Evolutionary conservation across 2,797 vertebrate genomes (phyloP).

Genomic region (Ibycter americanus): DNA sequence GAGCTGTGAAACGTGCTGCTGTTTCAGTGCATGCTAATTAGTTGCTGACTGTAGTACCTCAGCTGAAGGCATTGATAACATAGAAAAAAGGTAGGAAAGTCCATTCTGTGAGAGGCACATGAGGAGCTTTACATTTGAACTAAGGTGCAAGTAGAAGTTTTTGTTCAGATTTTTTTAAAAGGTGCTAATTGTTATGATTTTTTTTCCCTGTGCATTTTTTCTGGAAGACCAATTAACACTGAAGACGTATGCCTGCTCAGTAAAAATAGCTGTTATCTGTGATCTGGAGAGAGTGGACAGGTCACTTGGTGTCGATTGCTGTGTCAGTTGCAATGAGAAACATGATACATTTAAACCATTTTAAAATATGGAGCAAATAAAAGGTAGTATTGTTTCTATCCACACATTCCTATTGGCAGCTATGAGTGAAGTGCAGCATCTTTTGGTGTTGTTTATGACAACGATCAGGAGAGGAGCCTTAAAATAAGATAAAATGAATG

Average conservation of each 20-base stretch:
- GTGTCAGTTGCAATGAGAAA: background rate
- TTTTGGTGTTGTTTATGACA: rapidly evolving
- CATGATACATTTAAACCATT: background rate
- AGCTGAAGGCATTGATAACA: rapidly evolving
- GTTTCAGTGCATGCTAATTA: background rate
- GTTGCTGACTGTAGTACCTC: background rate
- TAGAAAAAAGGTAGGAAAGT: background rate
- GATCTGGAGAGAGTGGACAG: background rate
- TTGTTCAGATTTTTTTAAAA: background rate
- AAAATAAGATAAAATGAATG: background rate
- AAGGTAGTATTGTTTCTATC: background rate
- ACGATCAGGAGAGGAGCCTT: background rate
- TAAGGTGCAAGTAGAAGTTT: background rate
- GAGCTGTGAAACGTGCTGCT: background rate
- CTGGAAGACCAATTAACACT: background rate
- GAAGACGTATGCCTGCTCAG: background rate
- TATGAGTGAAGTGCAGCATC: background rate
- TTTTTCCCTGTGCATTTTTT: background rate
- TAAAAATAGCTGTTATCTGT: background rate
- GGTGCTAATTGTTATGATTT: background rate
- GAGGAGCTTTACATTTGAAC: background rate
- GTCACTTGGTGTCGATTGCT: background rate
- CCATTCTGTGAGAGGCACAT: background rate
- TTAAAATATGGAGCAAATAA: background rate
- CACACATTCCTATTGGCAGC: rapidly evolving